phyloP scores from a whole-genome alignment of 2,888 invertebrate species.

The Listrodromus nycthemerus region DNA sequence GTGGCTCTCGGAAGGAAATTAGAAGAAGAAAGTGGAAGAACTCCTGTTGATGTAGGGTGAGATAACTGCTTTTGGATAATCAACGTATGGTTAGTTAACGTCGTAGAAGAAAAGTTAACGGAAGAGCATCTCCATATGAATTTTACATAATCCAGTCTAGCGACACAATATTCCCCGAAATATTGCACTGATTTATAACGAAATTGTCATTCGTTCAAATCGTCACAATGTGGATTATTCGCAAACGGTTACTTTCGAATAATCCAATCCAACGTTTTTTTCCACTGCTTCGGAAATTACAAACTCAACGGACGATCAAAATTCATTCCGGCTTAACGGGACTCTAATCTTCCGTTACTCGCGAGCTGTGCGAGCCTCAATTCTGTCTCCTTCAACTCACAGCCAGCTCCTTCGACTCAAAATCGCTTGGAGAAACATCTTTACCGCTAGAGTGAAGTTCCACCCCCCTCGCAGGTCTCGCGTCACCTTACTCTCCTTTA shows the following conservation, averaged over 20 bases:
- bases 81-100: not conserved
- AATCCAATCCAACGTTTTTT: not conserved
- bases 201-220: not conserved
- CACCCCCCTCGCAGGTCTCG: constrained; percentile 24
- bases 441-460: constrained; percentile 55
- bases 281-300: not conserved
- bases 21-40: constrained; percentile 28
- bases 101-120: too few species aligned
- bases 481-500: constrained; percentile 18
- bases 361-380: not conserved
- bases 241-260: not conserved
- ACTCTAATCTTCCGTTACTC: not conserved
- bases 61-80: not conserved
- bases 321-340: not conserved
- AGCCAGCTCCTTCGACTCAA: constrained; percentile 50
- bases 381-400: constrained; percentile 40
- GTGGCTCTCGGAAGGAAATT: constrained; percentile 17
- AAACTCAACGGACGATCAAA: not conserved
- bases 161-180: too few species aligned
- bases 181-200: not conserved
- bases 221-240: too few species aligned
- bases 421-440: constrained; percentile 60
- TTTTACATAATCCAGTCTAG: too few species aligned
- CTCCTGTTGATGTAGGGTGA: not conserved
- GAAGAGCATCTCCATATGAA: too few species aligned